Evolutionary conservation across 2,888 invertebrate genomes (phyloP).

Genomic region (Ormyrus pomaceus): DNA sequence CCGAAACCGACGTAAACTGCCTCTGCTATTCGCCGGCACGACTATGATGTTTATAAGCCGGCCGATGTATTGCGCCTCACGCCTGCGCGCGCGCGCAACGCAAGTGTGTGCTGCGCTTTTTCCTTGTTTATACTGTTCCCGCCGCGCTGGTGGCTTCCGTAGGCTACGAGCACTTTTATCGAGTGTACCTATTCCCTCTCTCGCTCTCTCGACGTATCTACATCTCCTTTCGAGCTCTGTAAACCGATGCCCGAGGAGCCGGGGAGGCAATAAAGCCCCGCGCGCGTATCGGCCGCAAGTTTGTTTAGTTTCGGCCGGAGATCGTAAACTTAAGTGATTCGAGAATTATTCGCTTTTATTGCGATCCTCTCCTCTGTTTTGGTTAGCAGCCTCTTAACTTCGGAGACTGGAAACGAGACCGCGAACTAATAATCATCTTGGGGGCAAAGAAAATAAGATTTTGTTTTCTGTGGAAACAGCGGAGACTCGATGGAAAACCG

Average conservation of each 20-base stretch:
- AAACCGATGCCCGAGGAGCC: neutral
- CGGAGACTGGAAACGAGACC: conserved; percentile 3
- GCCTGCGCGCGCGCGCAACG: neutral
- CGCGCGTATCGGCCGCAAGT: conserved; percentile 5
- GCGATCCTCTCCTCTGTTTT: conserved; percentile 29
- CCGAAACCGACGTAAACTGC: conserved; percentile 23
- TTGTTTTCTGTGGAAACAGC: neutral
- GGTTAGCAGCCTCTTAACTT: conserved; percentile 33
- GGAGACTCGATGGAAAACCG: neutral
- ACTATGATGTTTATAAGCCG: too few relatives aligned
- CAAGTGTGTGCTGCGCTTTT: neutral
- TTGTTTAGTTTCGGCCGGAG: neutral
- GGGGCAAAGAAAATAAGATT: neutral
- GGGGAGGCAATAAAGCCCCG: neutral
- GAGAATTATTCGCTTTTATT: too few relatives aligned
- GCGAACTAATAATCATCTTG: neutral
- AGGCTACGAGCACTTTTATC: too few relatives aligned
- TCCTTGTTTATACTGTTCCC: neutral
- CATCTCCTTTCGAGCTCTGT: neutral
- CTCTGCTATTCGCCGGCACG: conserved; percentile 47
- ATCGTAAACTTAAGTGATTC: neutral
- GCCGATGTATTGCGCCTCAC: neutral
- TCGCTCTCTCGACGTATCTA: neutral
- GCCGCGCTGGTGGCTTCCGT: neutral
- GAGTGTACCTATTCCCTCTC: neutral